These are phyloP conservation scores for Zenarchopterus dispar DNA, from an alignment of 2,797 vertebrate species.

Conservation along the genomic window DNA sequence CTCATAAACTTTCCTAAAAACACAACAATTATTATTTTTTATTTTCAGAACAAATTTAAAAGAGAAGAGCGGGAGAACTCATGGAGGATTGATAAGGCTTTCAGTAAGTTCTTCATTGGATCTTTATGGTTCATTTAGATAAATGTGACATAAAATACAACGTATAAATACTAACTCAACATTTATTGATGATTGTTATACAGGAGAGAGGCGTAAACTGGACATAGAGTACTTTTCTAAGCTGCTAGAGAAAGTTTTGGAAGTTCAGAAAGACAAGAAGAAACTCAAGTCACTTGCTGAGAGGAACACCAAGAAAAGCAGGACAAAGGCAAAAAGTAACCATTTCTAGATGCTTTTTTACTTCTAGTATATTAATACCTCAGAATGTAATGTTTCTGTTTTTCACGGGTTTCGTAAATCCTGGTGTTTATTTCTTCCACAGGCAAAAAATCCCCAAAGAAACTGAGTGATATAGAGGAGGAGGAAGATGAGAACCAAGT, in stretches of 20 bases:
- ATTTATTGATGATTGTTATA: constrained; percentile 3
- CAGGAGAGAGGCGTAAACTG: constrained; percentile 91
- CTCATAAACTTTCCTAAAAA: background rate
- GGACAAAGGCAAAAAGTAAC: constrained; percentile 83
- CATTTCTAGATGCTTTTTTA: background rate
- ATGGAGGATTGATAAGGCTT: constrained; percentile 98
- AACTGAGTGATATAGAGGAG: constrained; percentile 74
- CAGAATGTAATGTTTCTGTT: background rate
- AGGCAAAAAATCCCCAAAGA: constrained; percentile 64
- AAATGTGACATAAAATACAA: background rate
- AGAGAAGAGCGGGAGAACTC: constrained; percentile 92
- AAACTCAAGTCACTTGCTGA: constrained; percentile 74
- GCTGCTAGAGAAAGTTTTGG: constrained; percentile 90
- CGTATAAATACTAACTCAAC: background rate
- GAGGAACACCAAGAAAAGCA: constrained; percentile 69
- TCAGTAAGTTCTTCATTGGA: constrained; percentile 84
- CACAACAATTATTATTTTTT: background rate
- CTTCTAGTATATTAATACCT: background rate
- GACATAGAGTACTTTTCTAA: constrained; percentile 93
- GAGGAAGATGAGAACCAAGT: constrained; percentile 71
- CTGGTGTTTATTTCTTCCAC: background rate
- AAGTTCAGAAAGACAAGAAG: constrained; percentile 86
- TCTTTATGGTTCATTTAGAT: background rate
- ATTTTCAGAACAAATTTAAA: constrained; percentile 96
- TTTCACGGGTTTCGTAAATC: background rate